Base-by-base conservation (phyloP, 1,140 invertebrate species). In the Calycopis cecrops region DNA sequence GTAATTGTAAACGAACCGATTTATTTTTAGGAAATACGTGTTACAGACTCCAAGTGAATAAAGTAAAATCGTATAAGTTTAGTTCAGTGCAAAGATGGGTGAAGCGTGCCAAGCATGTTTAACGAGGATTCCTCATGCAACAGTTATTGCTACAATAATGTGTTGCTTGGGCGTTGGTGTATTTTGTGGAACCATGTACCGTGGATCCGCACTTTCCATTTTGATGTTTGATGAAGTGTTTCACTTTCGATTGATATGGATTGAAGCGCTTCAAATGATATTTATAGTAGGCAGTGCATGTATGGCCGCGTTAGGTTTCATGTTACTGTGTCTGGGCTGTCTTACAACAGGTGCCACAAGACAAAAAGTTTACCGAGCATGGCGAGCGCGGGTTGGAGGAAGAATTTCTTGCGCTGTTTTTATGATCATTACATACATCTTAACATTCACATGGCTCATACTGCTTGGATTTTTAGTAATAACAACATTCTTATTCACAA, bases 261-360 rank as follows among this genome's bases (percentile, higher is more conserved):
- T 97, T 44, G 95, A 96, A 85, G 92, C 94, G 3, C 90, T 98
- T 6, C 96, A 98, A 83, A 92, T 98, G 87, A 92, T 94, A 55
- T 98, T 99, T 82, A 93, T 98, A 16, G 93, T 97, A 34, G 92
- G 97, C 62, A 97, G 95, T 55, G 95, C 95, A 40, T 93, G 94
- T 58, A 99, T 99, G 98, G 97, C 94, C 17, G 93, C 96, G 14
- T 89, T 99, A n/a, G 96, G 97, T 35, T 92, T 99, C 37, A 95
- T 99, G 92, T 93, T 99, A 53, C 88, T 99, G 4, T 94, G 96
- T 65, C 93, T 99, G 60, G 98, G 97, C 50, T 97, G 95, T 79
- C 88, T 99, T 8, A 96, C 97, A 55, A 99, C 98, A 57, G 98
- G 98, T 60, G 96, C 96, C 47, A 99, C 98, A 4, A 91, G 98